Evolutionary conservation across 2,797 vertebrate genomes (phyloP), one percentile per base, ranked within the genome.

Genomic region (Pelobates cultripes): DNA sequence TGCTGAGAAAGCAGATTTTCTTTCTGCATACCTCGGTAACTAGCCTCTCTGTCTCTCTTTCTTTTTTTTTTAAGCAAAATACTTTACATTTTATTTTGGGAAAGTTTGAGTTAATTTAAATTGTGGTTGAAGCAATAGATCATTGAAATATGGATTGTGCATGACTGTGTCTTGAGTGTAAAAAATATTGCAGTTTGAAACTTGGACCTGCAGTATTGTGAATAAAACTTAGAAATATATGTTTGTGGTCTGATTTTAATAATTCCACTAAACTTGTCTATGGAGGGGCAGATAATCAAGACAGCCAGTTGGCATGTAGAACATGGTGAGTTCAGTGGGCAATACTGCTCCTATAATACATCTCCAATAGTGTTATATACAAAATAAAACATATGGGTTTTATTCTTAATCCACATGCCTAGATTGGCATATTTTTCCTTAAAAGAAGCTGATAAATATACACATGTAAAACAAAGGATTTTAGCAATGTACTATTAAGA

Each of bases 121-220:
- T 95, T 96, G 97, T 97, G 95, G 94, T 97, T 97, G 95, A 98
- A 98, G 97, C 96, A 97, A 97, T 97, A 98, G 96, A 97, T 95
- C 96, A 97, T 96, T 96, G 95, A 97, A 96, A 94, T 96, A 96
- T 95, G 96, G 96, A 97, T 96, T 95, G 96, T 99, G 97, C 97
- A 99, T 99, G 97, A 97, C 95, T 97, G 96, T 99, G 96, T 98
- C 95, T 98, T 97, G 96, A 98, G 97, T 99, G 97, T 98, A 96
- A 96, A 88, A 75, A 57, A 92, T 94, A 96, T 92, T 95, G 94
- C 96, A 97, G 96, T 97, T 97, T 97, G 94, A 95, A 95, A 97
- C 95, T 94, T 97, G 95, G 96, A 96, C 94, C 95, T 96, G 97
- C 97, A 94, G 91, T 94, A 93, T 93, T 93, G 92, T 91, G 91